phyloP scores from a whole-genome alignment of 2,113 vertebrate genomes.

The Oreocharis arfaki region DNA sequence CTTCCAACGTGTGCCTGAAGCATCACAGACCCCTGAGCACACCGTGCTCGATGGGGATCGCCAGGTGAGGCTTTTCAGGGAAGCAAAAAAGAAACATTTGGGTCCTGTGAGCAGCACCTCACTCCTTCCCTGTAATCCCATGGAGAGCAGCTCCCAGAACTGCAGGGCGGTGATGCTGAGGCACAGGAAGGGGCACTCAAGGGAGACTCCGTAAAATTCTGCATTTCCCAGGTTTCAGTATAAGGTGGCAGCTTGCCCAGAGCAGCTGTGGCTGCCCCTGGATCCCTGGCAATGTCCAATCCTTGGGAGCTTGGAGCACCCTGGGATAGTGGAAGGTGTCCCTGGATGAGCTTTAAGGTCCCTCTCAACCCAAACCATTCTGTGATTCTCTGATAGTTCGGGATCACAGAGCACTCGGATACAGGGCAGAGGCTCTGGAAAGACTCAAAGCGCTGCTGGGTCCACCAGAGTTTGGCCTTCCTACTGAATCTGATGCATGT shows the following conservation, averaged over 20 bases:
- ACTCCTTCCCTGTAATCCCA: neutral
- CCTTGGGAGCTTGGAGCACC: accelerated
- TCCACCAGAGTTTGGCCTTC: neutral
- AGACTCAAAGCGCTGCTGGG: accelerated
- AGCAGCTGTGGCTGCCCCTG: neutral
- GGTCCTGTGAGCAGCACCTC: neutral
- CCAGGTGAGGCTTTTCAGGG: neutral
- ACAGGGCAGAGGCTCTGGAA: neutral
- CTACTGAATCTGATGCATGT: neutral
- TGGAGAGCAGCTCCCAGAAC: neutral
- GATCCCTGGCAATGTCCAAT: neutral
- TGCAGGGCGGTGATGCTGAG: neutral
- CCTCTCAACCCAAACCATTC: neutral
- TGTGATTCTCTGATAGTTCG: neutral
- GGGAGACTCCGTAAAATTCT: neutral
- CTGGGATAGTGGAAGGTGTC: accelerated
- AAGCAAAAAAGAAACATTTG: neutral
- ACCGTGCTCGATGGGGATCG: accelerated
- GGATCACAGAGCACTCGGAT: accelerated
- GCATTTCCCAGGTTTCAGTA: neutral
- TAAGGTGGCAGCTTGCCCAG: neutral
- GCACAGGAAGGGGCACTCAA: neutral
- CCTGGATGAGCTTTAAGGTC: neutral
- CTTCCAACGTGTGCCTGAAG: neutral
- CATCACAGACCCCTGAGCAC: neutral